phyloP scores from a whole-genome alignment of 2,888 invertebrate genomes.

The Sarcophaga carnaria region DNA sequence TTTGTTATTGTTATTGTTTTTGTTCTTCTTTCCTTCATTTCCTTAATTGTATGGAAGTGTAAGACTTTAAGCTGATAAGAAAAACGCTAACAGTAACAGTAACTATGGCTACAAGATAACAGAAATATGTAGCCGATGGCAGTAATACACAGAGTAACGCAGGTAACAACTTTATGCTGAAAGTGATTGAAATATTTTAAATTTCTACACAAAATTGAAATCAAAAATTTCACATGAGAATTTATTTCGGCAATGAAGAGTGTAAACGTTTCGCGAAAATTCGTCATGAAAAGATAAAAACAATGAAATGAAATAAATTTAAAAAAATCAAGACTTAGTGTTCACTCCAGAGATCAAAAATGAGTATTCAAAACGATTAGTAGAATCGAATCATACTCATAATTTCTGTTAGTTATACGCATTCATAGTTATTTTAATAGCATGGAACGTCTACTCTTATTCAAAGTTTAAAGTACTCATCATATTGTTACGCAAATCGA shows the following conservation, averaged over 20 bases:
- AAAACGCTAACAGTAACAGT: background rate
- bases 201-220: background rate
- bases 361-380: no score
- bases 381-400: no score
- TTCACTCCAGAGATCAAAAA: no score
- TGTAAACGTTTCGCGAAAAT: background rate
- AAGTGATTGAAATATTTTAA: background rate
- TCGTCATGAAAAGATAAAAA: background rate
- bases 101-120: background rate
- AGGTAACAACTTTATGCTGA: background rate
- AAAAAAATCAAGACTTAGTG: no score
- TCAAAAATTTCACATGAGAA: constrained; percentile 30
- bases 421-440: no score
- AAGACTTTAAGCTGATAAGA: constrained; percentile 57
- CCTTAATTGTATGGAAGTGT: constrained; percentile 34
- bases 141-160: background rate
- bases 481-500: no score
- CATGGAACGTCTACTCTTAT: no score
- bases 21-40: background rate
- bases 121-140: background rate
- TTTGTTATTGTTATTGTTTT: background rate
- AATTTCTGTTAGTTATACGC: no score
- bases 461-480: no score
- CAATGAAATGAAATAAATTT: background rate
- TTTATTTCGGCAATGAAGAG: constrained; percentile 17